Percentiles rank a stretch among this genome's conserved stretches.
Conservation (phyloP, 2,888 invertebrate species). For the Rhaphigaster nebulosa region DNA sequence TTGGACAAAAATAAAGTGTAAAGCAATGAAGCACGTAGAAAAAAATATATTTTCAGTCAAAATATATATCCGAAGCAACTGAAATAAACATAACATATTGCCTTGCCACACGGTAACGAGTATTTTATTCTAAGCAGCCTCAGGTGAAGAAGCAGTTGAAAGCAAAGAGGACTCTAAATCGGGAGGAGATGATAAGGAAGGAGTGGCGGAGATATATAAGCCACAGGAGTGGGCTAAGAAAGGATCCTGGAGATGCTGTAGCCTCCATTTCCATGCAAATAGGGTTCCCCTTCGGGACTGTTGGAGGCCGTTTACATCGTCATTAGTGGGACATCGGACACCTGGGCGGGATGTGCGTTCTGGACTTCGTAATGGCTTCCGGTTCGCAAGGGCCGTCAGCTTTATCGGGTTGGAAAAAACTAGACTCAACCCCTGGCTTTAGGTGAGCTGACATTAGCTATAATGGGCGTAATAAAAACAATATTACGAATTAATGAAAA, state of each 20-base stretch:
- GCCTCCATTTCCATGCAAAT: constrained; percentile 36
- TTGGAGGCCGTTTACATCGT: constrained; percentile 39
- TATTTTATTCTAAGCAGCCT: neutral
- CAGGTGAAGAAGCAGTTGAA: neutral
- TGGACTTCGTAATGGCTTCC: constrained; percentile 11
- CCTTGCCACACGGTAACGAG: neutral
- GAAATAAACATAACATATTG: neutral
- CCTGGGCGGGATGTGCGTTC: constrained; percentile 3
- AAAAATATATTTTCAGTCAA: too few species aligned
- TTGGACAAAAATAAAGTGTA: too few species aligned
- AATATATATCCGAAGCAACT: neutral
- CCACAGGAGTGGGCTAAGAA: constrained; percentile 37
- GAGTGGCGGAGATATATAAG: constrained; percentile 30
- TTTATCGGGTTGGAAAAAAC: neutral
- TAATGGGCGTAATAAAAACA: too few species aligned
- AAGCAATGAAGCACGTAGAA: too few species aligned
- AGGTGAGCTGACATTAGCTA: neutral
- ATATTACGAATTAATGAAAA: too few species aligned
- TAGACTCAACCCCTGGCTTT: neutral
- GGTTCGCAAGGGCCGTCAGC: neutral
- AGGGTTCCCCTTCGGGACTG: neutral
- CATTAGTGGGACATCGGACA: constrained; percentile 33
- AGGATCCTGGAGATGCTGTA: neutral
- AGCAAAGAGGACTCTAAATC: constrained; percentile 6
- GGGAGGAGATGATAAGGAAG: constrained; percentile 8